Percentiles rank a stretch among this genome's conserved stretches.
Conservation (phyloP, 1,140 invertebrate genomes). For the Drosophila rufa region DNA sequence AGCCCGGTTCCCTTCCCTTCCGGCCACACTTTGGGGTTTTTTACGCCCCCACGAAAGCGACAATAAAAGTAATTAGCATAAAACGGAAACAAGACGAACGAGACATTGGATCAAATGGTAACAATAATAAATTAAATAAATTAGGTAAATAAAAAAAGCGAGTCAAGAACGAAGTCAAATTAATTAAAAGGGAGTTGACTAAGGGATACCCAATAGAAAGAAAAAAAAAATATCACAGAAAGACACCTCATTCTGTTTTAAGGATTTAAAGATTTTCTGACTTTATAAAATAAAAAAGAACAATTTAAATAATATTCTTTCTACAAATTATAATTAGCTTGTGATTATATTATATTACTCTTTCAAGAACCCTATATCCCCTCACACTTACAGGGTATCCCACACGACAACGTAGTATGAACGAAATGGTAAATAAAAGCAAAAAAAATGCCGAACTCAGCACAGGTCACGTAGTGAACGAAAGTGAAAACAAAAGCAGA, state of each 20-base stretch:
- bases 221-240: not conserved
- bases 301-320: too few species aligned
- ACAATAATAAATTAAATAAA: conserved; percentile 39
- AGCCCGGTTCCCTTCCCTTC: not conserved
- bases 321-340: not conserved
- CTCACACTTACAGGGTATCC: conserved; percentile 12
- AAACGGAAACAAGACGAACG: conserved; percentile 45
- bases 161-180: conserved; percentile 8
- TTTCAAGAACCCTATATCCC: not conserved
- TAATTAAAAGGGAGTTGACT: not conserved
- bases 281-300: too few species aligned
- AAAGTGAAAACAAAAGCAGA: conserved; percentile 63
- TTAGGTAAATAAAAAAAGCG: conserved; percentile 33
- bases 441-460: conserved; percentile 42
- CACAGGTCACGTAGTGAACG: conserved; percentile 65
- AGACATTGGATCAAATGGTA: conserved; percentile 60
- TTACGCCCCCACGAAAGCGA: conserved; percentile 12
- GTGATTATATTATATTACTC: not conserved
- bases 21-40: not conserved
- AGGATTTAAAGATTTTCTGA: fast-evolving
- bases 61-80: conserved; percentile 63
- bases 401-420: conserved; percentile 12
- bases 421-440: conserved; percentile 23
- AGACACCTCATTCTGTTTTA: fast-evolving
- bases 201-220: not conserved